Conservation (phyloP, 2,797 vertebrate species). For the Halcyon leucocephala region DNA sequence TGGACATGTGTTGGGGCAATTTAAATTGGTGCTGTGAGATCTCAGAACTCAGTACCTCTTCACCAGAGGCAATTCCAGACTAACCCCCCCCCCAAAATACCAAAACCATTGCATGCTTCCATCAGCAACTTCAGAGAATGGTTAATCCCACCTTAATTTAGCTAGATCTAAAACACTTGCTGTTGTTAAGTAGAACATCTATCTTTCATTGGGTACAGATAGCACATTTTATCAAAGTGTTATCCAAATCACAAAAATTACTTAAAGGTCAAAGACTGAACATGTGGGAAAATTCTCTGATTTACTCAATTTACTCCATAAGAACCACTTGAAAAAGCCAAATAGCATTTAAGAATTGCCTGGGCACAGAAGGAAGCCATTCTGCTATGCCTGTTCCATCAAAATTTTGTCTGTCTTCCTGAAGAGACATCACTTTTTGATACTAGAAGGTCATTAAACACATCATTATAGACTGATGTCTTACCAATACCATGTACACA, state of each 20-base stretch:
- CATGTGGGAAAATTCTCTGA: background rate
- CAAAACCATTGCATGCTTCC: background rate
- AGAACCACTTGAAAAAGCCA: background rate
- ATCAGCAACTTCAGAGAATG: background rate
- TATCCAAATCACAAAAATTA: background rate
- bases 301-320: background rate
- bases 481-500: background rate
- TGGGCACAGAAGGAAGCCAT: background rate
- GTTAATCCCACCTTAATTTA: background rate
- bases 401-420: background rate
- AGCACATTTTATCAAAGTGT: background rate
- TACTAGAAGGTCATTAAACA: background rate
- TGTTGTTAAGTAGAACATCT: background rate
- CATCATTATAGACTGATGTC: background rate
- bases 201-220: background rate
- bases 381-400: background rate
- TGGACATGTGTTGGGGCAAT: background rate
- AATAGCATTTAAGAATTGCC: background rate
- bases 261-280: background rate
- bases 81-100: background rate
- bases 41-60: background rate
- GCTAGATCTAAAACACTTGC: background rate
- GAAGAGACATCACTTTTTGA: background rate
- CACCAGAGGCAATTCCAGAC: background rate
- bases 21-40: background rate